Conservation (phyloP, 2,888 invertebrate species). For the Oscheius myriophilus region DNA sequence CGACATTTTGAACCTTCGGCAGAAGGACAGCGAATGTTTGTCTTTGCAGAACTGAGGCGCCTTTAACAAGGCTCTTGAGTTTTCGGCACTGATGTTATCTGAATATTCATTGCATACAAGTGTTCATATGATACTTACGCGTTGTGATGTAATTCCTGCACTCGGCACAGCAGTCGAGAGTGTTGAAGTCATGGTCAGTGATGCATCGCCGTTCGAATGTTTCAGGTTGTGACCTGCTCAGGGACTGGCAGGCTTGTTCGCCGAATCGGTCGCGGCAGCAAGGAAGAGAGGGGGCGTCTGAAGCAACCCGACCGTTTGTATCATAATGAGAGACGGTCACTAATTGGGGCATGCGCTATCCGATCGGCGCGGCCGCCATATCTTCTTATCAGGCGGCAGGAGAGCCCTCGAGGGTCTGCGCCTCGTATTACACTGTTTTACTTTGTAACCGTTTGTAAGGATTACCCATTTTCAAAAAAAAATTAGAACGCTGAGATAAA, state of each 20-base stretch:
- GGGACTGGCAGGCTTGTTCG: conserved; percentile 52
- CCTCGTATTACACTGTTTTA: too few relatives aligned
- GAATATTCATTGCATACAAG: conserved; percentile 23
- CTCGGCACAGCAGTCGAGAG: conserved; percentile 57
- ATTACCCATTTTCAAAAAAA: too few relatives aligned
- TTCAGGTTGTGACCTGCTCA: conserved; percentile 54
- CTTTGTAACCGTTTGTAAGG: too few relatives aligned
- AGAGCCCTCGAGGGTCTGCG: too few relatives aligned
- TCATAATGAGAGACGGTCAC: conserved; percentile 22
- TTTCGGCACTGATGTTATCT: conserved; percentile 59
- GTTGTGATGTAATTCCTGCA: conserved; percentile 55
- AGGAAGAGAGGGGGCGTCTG: conserved; percentile 56
- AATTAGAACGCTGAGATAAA: too few relatives aligned
- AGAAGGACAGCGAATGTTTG: conserved; percentile 57
- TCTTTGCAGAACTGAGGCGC: conserved; percentile 46
- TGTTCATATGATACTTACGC: conserved; percentile 35
- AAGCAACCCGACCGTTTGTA: conserved; percentile 22
- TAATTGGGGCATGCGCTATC: conserved; percentile 23
- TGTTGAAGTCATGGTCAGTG: conserved; percentile 58
- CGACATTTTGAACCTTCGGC: conserved; percentile 52
- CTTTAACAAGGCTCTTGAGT: conserved; percentile 35
- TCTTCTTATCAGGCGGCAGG: conserved; percentile 24
- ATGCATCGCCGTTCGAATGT: conserved; percentile 56
- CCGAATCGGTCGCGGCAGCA: conserved; percentile 61
- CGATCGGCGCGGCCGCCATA: conserved; percentile 12